Base-by-base conservation (phyloP, 2,888 invertebrate genomes). In the Dexiosoma caninum region DNA sequence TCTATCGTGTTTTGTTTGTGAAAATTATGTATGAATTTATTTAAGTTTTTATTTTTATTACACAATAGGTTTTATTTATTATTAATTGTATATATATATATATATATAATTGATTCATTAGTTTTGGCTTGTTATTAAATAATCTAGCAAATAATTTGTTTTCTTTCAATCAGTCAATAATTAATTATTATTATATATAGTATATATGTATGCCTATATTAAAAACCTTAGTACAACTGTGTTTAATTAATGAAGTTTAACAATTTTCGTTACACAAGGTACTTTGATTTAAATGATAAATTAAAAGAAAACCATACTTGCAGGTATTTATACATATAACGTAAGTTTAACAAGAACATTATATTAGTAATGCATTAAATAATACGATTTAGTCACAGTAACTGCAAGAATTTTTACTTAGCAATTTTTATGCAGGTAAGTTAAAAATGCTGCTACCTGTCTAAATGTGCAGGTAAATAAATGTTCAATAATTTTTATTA, bases 81-180 rank as follows among this genome's bases (percentile, higher is more conserved):
- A 35, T 40, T 69, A 42, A 46, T 49, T 55, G 30, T 79, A 67
- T 49, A 46, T 74, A 60, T 69, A 42, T 37, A 42, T 55, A 27
- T 79, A 67, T 49, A 46, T 74, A 60, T 78, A 64, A 70, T 80
- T 76, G 35, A 71, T 75, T 71, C 60, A 64, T 67, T 76, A 53
- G 16, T 76, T 51, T 40, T 32, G 16, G 23, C 42, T 49, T 53
- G 53, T 60, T 62, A 66, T 77, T 81, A 44, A 69, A 77, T 81
- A 81, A 81, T 72, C 76, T 81, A 81, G 81, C 81, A 81, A 77
- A 77, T 77, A 64, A 72, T 81, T 75, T 75, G 66, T 49, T 75
- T 75, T 40, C 59, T 75, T 72, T 77, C 69, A 81, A 81, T 81
- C 81, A 81, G 81, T 81, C 81, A 74, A 62, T 72, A 81, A 72